These are phyloP conservation scores for Nerophis lumbriciformis DNA, from an alignment of 2,113 vertebrate genomes.

Conservation along the genomic window DNA sequence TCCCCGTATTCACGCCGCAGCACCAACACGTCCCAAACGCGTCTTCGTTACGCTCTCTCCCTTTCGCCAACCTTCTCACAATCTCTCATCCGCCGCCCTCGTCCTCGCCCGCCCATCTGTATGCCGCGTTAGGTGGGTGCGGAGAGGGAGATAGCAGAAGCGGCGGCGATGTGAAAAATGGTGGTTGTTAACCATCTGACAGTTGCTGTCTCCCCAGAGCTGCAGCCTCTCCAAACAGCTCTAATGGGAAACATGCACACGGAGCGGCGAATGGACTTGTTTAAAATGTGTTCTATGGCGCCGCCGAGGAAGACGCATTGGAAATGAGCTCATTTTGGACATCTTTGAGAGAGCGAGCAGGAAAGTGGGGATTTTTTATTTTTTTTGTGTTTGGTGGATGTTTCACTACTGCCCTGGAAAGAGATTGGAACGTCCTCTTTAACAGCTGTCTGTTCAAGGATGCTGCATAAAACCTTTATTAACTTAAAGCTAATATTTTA, in stretches of 20 bases:
- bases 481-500: no score
- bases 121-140: conserved; percentile 55
- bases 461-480: no score
- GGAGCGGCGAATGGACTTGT: conserved; percentile 50
- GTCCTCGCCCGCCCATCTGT: conserved; percentile 50
- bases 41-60: conserved; percentile 19
- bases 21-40: conserved; percentile 20
- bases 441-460: neutral
- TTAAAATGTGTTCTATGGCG: conserved; percentile 46
- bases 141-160: conserved; percentile 48
- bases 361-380: conserved; percentile 3
- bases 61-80: neutral
- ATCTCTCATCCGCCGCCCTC: neutral
- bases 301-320: conserved; percentile 20
- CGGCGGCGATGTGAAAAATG: conserved; percentile 62
- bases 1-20: conserved; percentile 19
- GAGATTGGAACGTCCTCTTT: neutral
- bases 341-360: conserved; percentile 2
- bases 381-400: neutral
- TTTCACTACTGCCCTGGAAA: conserved; percentile 2
- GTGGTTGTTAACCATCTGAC: conserved; percentile 67
- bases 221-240: conserved; percentile 58
- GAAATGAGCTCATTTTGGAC: conserved; percentile 44
- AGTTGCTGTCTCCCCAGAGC: conserved; percentile 59
- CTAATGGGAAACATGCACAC: conserved; percentile 60